A percentile compares a stretch with the other conserved stretches of the same genome.
phyloP scores from a whole-genome alignment of 2,113 vertebrate species.

The Burhinus oedicnemus region DNA sequence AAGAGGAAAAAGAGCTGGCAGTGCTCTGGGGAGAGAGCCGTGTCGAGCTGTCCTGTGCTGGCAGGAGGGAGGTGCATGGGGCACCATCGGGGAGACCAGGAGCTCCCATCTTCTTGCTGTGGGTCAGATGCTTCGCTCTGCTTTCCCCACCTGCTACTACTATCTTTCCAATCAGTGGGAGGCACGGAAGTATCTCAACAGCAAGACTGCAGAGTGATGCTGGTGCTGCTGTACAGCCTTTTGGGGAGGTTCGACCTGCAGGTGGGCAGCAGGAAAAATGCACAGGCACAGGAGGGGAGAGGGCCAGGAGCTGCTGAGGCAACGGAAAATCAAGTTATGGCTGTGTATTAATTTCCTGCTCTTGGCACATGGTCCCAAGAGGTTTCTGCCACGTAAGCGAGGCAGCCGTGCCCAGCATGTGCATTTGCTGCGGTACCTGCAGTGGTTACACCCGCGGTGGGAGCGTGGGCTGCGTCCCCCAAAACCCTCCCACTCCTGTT shows the following conservation, averaged over 20 bases:
- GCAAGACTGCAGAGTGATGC: background rate
- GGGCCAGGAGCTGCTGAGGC: background rate
- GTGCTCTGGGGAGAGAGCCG: background rate
- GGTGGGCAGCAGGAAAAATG: background rate
- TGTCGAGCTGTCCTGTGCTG: rapidly evolving
- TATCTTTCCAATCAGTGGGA: background rate
- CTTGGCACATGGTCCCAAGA: background rate
- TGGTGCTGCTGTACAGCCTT: background rate
- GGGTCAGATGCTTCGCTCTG: rapidly evolving
- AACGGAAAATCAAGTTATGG: background rate
- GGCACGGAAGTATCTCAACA: background rate
- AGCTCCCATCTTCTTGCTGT: background rate
- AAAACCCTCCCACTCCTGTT: background rate
- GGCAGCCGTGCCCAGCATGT: rapidly evolving
- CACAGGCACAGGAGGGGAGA: background rate
- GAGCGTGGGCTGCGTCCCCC: background rate
- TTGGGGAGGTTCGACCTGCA: background rate
- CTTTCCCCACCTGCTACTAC: background rate
- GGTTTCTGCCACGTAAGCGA: background rate
- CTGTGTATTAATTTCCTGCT: background rate
- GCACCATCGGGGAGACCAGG: rapidly evolving
- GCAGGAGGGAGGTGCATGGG: background rate
- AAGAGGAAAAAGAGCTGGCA: background rate
- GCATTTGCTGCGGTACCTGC: background rate
- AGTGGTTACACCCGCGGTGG: background rate